Evolutionary conservation across 2,797 vertebrate genomes (phyloP).

Genomic region (Artibeus jamaicensis): DNA sequence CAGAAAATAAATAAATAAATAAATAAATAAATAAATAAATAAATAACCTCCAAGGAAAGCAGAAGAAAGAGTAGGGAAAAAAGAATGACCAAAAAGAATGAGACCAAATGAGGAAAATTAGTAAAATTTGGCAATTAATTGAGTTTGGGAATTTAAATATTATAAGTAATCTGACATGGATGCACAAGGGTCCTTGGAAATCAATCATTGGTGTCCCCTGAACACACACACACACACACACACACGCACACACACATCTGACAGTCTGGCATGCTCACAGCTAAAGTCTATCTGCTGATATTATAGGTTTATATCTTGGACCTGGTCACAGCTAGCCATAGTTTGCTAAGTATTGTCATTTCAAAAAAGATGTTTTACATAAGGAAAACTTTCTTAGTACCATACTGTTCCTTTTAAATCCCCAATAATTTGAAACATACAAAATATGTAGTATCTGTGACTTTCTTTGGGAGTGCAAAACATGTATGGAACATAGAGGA

Average conservation of each 20-base stretch:
- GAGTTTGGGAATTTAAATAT: background rate
- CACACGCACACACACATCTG: background rate
- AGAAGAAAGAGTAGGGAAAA: background rate
- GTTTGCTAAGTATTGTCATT: background rate
- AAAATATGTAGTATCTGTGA: background rate
- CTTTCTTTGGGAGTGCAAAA: background rate
- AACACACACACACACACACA: background rate
- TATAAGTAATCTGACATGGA: background rate
- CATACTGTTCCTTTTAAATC: background rate
- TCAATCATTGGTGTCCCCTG: background rate
- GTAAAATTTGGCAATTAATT: background rate
- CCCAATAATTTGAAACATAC: background rate
- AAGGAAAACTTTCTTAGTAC: background rate
- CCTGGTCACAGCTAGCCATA: background rate
- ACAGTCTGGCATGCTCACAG: background rate
- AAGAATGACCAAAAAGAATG: background rate
- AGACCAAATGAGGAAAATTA: background rate
- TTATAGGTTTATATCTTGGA: background rate
- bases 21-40: background rate
- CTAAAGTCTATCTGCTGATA: background rate
- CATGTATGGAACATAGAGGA: background rate
- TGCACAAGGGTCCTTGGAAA: background rate
- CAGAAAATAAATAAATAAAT: background rate
- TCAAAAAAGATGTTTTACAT: background rate
- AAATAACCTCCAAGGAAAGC: background rate